Evolutionary conservation across 2,113 vertebrate genomes (phyloP), one percentile per base, ranked within the genome.

Genomic region (Cyanoliseus patagonus): DNA sequence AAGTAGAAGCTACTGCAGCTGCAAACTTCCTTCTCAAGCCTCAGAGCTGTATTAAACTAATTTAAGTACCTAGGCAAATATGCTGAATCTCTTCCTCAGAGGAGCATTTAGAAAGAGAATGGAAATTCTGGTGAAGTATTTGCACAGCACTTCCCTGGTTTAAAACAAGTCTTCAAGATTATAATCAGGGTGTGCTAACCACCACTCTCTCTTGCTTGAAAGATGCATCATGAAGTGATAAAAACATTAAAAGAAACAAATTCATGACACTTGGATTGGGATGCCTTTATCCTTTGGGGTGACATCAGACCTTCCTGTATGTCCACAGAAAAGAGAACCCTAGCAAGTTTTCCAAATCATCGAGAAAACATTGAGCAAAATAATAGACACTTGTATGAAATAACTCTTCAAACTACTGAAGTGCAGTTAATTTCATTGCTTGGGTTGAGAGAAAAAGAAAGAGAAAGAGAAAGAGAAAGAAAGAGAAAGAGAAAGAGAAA

Each of bases 51-150:
- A 13, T 86, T 44, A 22, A 52, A 95, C 55, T 31, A 53, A 20
- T 37, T 76, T 11, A 78, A 91, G 81, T 84, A 33, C 84, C 77
- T 63, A 49, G 92, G 84, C 62, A 94, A 93, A 93, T 51, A 33
- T 1, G n/a, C 57, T 8, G 84, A 41, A 27, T 39, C 53, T 86
- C 75, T 68, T 74, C 69, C 1, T 6, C 68, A 24, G 52, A 47
- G 41, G 31, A 78, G 37, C 53, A 17, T 59, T 86, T n/a, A n/a
- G 49, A 15, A 80, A 73, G 24, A 88, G 92, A 90, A 67, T 35
- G 51, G 83, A 22, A 59, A 83, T 37, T 49, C 64, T 46, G 15
- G 18, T 72, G 70, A 61, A 86, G 87, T 59, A 89, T 93, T 95
- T 96, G 49, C 78, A 72, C 72, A 95, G 66, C 78, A 42, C 83